A percentile compares a stretch with the other conserved stretches of the same genome.
phyloP scores from a whole-genome alignment of 2,888 invertebrate genomes.

The Meandrusa payeni region DNA sequence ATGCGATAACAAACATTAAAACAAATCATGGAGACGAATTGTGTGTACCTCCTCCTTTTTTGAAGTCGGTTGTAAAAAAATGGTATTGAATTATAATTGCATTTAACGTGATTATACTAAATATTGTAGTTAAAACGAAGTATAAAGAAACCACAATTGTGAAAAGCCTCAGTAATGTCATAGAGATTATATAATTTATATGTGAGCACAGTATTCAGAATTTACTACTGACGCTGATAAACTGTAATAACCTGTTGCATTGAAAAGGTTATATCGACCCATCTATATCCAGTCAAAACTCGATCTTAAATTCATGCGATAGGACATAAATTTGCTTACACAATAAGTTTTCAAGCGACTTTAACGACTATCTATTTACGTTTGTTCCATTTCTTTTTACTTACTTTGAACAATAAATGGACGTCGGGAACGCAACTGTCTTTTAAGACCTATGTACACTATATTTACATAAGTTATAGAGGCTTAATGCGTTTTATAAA shows the following conservation, averaged over 20 bases:
- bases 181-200: slow-evolving; percentile 50
- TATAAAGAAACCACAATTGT: slow-evolving; percentile 33
- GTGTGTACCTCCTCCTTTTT: too few species aligned
- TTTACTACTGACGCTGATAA: slow-evolving; percentile 63
- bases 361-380: slow-evolving; percentile 38
- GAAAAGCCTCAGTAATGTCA: slow-evolving; percentile 40
- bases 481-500: too few species aligned
- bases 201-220: slow-evolving; percentile 56
- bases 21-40: too few species aligned
- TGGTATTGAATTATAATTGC: too few species aligned
- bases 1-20: too few species aligned
- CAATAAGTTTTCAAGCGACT: slow-evolving; percentile 32
- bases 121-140: neutral
- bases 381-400: slow-evolving; percentile 63
- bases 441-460: slow-evolving; percentile 39
- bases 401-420: slow-evolving; percentile 70
- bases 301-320: slow-evolving; percentile 29
- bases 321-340: slow-evolving; percentile 31
- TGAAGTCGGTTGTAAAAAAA: too few species aligned
- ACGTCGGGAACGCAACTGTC: slow-evolving; percentile 56
- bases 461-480: slow-evolving; percentile 10
- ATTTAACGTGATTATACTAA: too few species aligned
- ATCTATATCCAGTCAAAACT: slow-evolving; percentile 29
- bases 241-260: slow-evolving; percentile 47
- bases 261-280: slow-evolving; percentile 33